Conservation (phyloP, 2,113 vertebrate species). For the Alces alces region DNA sequence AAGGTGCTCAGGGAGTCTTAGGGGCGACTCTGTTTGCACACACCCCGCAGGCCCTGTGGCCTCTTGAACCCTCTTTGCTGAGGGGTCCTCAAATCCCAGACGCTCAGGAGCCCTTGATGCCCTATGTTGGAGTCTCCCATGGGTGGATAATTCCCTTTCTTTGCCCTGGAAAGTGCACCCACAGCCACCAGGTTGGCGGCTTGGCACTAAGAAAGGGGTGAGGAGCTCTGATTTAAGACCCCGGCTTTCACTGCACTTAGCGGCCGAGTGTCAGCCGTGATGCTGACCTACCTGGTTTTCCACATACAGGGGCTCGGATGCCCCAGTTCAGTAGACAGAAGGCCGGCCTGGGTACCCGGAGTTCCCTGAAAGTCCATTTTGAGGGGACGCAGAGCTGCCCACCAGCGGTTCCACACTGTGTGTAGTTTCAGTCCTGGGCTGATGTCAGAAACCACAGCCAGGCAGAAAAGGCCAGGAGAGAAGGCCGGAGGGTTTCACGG, state of each 20-base stretch:
- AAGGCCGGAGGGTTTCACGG: rapidly evolving
- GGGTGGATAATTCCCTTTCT: background rate
- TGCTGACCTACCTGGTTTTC: background rate
- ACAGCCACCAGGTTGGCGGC: background rate
- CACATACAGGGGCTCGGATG: rapidly evolving
- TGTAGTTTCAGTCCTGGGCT: background rate
- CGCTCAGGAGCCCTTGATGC: background rate
- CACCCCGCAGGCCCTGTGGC: background rate
- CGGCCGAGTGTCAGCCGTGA: rapidly evolving
- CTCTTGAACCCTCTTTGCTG: background rate
- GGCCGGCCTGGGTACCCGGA: rapidly evolving
- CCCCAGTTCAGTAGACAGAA: rapidly evolving
- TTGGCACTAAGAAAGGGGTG: background rate
- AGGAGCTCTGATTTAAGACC: background rate
- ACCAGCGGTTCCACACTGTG: rapidly evolving
- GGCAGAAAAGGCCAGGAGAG: rapidly evolving
- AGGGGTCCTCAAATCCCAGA: background rate
- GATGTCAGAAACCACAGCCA: rapidly evolving
- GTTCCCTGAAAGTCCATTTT: background rate
- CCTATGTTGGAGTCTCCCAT: rapidly evolving
- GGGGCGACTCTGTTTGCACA: background rate
- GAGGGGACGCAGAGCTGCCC: background rate
- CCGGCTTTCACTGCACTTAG: background rate
- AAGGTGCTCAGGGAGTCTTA: background rate
- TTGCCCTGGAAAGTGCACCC: background rate